Base-by-base conservation (phyloP, 2,113 vertebrate species). In the Myotis davidii region DNA sequence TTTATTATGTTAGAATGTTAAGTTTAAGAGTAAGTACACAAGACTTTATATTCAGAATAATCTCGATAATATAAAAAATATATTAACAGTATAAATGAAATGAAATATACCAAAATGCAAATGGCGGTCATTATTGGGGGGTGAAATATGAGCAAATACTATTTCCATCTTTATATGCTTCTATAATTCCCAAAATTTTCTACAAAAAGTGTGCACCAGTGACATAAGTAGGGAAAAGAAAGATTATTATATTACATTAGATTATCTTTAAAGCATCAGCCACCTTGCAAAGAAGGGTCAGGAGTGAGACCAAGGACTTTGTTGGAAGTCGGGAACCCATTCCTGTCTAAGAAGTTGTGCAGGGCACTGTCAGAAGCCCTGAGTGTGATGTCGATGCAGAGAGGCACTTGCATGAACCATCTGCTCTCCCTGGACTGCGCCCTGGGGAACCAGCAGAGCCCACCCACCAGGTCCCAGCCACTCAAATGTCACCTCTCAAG, bases 51-150 rank as follows among this genome's bases (percentile, higher is more conserved):
- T 65, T 92, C 34, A 90, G 50, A 94, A 92, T 84, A 25, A 93
- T 56, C 77, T 79, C 59, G 90, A 70, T 52, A 20, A 90, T 52
- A 65, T 14, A 88, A 86, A 88, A 87, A 92, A 64, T n/a, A 93
- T 27, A 69, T 61, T 82, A 64, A 27, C 0, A 83, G 86, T 65
- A 42, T 90, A 95, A 85, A 90, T 37, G 4, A 95, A 94, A 95
- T 81, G 16, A 85, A 88, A 95, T 73, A 70, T 61, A 89, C 32
- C 74, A 89, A 88, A 85, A 65, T 69, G 8, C 48, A 94, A 97
- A 59, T 12, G 65, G 23, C 29, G 48, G 54, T 74, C 65, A 59
- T 6, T 18, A 16, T 27, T 64, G 48, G 1, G 27, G 18, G 11
- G 6, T 87, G 13, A 73, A 13, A 69, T 61, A 70, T 48, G 10